A percentile compares a stretch with the other conserved stretches of the same genome.
Conservation (phyloP, 2,888 invertebrate genomes). For the Drosophila pseudotakahashii region DNA sequence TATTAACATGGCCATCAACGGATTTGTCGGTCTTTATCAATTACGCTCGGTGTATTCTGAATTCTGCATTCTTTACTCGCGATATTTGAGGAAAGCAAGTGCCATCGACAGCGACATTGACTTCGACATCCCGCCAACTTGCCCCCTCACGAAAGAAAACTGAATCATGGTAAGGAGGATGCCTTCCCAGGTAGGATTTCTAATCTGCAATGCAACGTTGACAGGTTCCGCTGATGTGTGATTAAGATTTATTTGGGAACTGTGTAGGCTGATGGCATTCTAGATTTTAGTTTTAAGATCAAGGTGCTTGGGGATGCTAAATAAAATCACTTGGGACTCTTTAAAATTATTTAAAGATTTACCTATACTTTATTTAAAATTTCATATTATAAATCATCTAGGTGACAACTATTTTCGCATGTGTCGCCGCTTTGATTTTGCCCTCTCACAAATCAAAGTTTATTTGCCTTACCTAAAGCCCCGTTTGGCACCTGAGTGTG, state of each 20-base stretch:
- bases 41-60: slow-evolving; percentile 62
- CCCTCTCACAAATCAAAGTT: slow-evolving; percentile 13
- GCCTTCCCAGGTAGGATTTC: slow-evolving; percentile 49
- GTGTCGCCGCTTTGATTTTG: neutral
- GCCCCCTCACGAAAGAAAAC: neutral
- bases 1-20: slow-evolving; percentile 77
- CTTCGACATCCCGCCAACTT: slow-evolving; percentile 18
- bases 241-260: slow-evolving; percentile 62
- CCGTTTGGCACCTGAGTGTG: slow-evolving; percentile 1
- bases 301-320: no score
- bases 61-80: slow-evolving; percentile 53
- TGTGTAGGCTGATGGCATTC: slow-evolving; percentile 38
- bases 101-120: slow-evolving; percentile 58
- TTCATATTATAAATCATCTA: neutral
- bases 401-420: neutral
- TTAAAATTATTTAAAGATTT: no score
- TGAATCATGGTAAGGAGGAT: slow-evolving; percentile 19
- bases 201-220: slow-evolving; percentile 53
- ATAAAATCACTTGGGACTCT: no score
- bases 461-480: neutral
- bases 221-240: slow-evolving; percentile 56
- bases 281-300: slow-evolving; percentile 10
- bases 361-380: no score
- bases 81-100: slow-evolving; percentile 60
- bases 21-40: slow-evolving; percentile 81